Conservation (phyloP, 2,888 invertebrate genomes). For the Callyntrura sp. region DNA sequence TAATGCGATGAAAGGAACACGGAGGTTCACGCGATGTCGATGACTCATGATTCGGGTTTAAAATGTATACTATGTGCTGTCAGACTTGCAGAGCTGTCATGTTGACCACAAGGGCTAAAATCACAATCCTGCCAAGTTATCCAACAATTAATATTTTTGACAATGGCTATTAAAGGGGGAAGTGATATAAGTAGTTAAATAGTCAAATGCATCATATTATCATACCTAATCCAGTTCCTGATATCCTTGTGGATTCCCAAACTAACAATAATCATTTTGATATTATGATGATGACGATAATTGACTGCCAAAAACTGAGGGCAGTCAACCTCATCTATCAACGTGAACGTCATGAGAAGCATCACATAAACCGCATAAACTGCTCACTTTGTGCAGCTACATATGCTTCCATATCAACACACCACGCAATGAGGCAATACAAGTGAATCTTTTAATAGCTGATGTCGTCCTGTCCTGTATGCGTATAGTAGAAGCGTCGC, state of each 20-base stretch:
- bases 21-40: no score
- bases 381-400: background rate
- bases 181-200: no score
- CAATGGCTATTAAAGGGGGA: no score
- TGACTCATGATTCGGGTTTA: no score
- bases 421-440: background rate
- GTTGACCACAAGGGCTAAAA: no score
- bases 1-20: no score
- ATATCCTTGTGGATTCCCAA: constrained; percentile 26
- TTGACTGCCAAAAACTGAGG: background rate
- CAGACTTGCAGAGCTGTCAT: no score
- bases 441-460: background rate
- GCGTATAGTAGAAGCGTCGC: no score
- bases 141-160: no score
- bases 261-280: background rate
- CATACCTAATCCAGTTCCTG: background rate
- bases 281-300: background rate
- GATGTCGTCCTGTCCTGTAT: no score
- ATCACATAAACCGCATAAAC: background rate
- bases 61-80: no score
- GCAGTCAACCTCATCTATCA: background rate
- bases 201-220: background rate
- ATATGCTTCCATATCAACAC: background rate
- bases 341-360: background rate
- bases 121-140: no score